These are phyloP conservation scores for Rapana venosa DNA, from an alignment of 2,888 invertebrate species.

Conservation along the genomic window DNA sequence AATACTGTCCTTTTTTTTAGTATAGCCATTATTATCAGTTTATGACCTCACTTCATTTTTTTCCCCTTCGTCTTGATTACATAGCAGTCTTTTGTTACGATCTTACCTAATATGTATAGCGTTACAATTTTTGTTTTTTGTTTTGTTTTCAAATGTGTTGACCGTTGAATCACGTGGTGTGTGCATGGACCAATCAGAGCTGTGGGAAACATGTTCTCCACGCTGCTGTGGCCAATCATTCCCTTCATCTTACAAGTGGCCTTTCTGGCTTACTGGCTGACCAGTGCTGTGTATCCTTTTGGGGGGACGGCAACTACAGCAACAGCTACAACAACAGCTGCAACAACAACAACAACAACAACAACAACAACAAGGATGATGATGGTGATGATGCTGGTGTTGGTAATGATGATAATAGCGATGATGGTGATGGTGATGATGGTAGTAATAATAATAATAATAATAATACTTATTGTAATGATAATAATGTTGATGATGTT, in stretches of 20 bases:
- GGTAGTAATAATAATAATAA: too few species aligned
- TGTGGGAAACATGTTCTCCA: slow-evolving; percentile 89
- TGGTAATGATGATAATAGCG: too few species aligned
- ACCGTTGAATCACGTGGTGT: not conserved
- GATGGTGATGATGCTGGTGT: too few species aligned
- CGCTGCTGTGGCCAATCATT: slow-evolving; percentile 92
- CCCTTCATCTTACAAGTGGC: slow-evolving; percentile 92
- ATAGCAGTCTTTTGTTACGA: too few species aligned
- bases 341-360: too few species aligned
- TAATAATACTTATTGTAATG: too few species aligned
- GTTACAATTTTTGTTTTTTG: not conserved
- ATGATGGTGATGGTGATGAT: too few species aligned
- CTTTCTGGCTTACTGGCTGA: slow-evolving; percentile 86
- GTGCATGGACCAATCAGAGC: slow-evolving; percentile 83
- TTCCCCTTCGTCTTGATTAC: too few species aligned
- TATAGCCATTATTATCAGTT: not conserved
- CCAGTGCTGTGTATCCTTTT: slow-evolving; percentile 83
- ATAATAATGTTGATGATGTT: not conserved
- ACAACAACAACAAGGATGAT: too few species aligned
- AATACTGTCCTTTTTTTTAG: too few species aligned
- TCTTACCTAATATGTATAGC: too few species aligned
- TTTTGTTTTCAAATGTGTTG: too few species aligned
- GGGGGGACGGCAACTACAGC: not conserved
- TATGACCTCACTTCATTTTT: not conserved
- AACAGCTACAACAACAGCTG: not conserved